Percentiles rank a stretch among this genome's conserved stretches.
These are phyloP conservation scores for Acholoe squamosa DNA, from an alignment of 2,888 invertebrate species.

Conservation along the genomic window DNA sequence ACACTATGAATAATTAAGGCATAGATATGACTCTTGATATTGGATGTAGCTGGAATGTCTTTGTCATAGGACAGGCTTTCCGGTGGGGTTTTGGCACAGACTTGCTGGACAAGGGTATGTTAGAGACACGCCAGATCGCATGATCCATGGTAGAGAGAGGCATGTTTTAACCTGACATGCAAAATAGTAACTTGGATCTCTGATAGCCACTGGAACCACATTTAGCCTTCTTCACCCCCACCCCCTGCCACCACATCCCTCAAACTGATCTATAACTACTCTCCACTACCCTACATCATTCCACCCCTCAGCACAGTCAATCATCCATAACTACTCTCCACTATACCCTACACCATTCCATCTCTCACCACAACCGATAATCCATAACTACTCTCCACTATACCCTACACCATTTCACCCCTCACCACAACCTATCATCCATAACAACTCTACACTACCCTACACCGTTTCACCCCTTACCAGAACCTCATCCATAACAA, in stretches of 20 bases:
- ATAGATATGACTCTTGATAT: slow-evolving; percentile 38
- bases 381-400: neutral
- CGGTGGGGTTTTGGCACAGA: neutral
- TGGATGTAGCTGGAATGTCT: slow-evolving; percentile 46
- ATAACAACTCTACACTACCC: no score
- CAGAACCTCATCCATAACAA: no score
- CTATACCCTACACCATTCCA: neutral
- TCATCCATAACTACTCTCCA: neutral
- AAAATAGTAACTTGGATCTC: neutral
- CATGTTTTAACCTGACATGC: neutral
- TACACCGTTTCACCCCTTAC: no score
- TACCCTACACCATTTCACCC: neutral
- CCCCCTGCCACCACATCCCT: neutral
- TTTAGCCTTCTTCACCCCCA: neutral
- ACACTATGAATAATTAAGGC: neutral
- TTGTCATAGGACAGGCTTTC: slow-evolving; percentile 11
- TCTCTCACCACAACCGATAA: neutral
- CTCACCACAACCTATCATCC: neutral
- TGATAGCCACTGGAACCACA: neutral
- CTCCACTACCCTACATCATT: neutral
- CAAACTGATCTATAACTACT: neutral
- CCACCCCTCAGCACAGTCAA: neutral
- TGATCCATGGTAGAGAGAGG: neutral
- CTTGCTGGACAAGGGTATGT: slow-evolving; percentile 17
- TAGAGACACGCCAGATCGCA: slow-evolving; percentile 20